Evolutionary conservation across 2,113 vertebrate species (phyloP).

Genomic region (Phyllostomus discolor): DNA sequence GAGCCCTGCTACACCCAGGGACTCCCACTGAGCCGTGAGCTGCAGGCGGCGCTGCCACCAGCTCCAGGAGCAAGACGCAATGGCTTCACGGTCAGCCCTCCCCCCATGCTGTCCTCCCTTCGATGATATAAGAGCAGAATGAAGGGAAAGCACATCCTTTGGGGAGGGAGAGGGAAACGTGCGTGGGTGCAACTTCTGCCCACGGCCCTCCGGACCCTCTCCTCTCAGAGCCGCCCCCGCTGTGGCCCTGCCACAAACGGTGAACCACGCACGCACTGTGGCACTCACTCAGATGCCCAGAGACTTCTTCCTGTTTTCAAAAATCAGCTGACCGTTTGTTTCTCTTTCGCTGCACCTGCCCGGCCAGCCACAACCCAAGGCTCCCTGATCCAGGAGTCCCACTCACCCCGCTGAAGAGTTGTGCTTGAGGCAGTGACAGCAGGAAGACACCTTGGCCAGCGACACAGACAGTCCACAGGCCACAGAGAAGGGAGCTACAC

Average conservation of each 20-base stretch:
- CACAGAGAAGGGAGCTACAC: not conserved
- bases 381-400: fast-evolving
- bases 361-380: too few species aligned
- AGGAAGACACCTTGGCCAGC: too few species aligned
- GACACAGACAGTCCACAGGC: not conserved
- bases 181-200: too few species aligned
- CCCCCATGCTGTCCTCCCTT: not conserved
- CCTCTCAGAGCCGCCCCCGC: too few species aligned
- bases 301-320: not conserved
- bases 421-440: not conserved
- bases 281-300: not conserved
- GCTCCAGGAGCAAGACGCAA: not conserved
- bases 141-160: not conserved
- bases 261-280: fast-evolving
- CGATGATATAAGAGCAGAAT: not conserved
- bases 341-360: not conserved
- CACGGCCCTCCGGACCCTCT: not conserved
- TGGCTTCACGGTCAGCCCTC: not conserved
- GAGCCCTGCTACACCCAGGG: not conserved
- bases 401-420: not conserved
- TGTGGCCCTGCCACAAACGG: not conserved
- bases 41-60: fast-evolving
- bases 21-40: fast-evolving
- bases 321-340: too few species aligned
- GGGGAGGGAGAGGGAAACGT: too few species aligned